A percentile compares a stretch with the other conserved stretches of the same genome.
Evolutionary conservation across 2,113 vertebrate species (phyloP).

Genomic region (Tor tambroides): DNA sequence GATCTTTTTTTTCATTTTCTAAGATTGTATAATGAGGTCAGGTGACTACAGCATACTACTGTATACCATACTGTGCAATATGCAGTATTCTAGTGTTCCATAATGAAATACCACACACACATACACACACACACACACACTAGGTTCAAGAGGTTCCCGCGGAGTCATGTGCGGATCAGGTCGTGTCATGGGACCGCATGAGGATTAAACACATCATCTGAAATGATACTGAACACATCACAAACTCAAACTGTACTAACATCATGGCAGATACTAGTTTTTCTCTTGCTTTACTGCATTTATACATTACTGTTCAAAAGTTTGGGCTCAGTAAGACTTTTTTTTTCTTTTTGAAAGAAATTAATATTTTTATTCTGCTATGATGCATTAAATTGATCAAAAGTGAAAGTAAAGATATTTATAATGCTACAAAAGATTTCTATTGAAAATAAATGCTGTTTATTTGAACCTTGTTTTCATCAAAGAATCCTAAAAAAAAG

Average conservation of each 20-base stretch:
- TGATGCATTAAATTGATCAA: background rate
- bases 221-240: background rate
- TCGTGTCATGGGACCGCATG: slow-evolving; percentile 28
- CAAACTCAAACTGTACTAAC: slow-evolving; percentile 17
- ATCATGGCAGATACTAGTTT: background rate
- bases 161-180: slow-evolving; percentile 49
- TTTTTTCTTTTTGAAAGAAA: background rate
- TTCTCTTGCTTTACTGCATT: background rate
- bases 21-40: background rate
- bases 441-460: too few relatives aligned
- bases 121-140: background rate
- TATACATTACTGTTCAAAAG: background rate
- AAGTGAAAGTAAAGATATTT: too few relatives aligned
- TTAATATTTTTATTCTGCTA: background rate
- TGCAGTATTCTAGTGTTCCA: background rate
- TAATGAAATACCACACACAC: background rate
- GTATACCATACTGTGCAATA: too few relatives aligned
- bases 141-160: slow-evolving; percentile 9
- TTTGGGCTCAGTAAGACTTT: too few relatives aligned
- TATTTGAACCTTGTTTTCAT: too few relatives aligned
- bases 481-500: too few relatives aligned
- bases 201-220: slow-evolving; percentile 41
- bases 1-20: background rate
- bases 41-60: background rate
- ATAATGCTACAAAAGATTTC: too few relatives aligned